Evolutionary conservation across 2,888 invertebrate species (phyloP), one percentile per base, ranked within the genome.

Genomic region (Amphipyra tragopoginis): DNA sequence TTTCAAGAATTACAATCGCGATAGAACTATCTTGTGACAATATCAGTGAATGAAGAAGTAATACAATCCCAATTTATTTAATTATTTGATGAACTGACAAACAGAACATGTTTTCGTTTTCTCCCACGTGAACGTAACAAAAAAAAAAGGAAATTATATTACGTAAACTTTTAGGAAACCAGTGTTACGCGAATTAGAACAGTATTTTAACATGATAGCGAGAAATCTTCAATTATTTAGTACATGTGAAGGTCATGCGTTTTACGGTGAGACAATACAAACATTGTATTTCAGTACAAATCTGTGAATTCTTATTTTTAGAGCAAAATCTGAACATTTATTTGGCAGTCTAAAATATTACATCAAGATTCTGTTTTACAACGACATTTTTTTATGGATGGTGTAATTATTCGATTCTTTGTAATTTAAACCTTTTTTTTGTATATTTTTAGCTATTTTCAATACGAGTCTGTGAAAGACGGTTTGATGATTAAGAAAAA

Each of bases 211-310:
- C 49, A 56, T 26, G 1, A 15, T 40, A 6, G 7, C 7, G 68
- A 38, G 49, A 73, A 34, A 50, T 49, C n/a, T 3, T 38, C 39
- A 11, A 34, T 69, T 33, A 34, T 29, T 7, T 2, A 29, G 43
- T 36, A 34, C 10, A 21, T 6, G 9, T 33, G 73, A 67, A 73
- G 69, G 74, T 36, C 38, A 11, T 33, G 4, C 10, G 47, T 33
- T 13, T 49, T n/a, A 40, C 38, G 8, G 6, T n/a, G 33, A 60
- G 13, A 60, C 40, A 52, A 60, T 49, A 38, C 26, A 36, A 9
- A 40, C 15, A 15, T 29, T 33, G 43, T 33, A n/a, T 8, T 38
- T 7, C 5, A 7, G 29, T 29, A 29, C 29, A 11, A n/a, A n/a
- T n/a, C n/a, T n/a, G n/a, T n/a, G n/a, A n/a, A n/a, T n/a, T n/a